A percentile compares a stretch with the other conserved stretches of the same genome.
Conservation (phyloP, 1,140 invertebrate genomes). For the Penaeus japonicus region DNA sequence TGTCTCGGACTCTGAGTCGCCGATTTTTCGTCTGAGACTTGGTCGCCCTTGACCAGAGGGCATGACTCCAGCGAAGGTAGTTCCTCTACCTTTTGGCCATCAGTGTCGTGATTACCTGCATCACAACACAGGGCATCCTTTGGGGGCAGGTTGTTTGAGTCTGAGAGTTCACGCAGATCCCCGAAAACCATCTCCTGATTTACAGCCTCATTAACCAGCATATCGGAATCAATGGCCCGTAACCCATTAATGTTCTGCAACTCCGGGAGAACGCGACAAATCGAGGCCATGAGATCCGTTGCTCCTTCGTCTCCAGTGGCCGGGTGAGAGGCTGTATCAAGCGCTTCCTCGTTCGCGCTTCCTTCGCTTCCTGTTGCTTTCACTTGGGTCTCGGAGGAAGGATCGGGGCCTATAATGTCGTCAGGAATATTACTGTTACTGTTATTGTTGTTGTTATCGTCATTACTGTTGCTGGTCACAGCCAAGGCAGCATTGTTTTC, state of each 20-base stretch:
- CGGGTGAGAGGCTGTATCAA: not conserved
- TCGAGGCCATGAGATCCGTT: slow-evolving; percentile 42
- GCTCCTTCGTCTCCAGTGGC: slow-evolving; percentile 13
- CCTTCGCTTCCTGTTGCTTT: not conserved
- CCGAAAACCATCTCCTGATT: not conserved
- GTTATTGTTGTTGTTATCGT: not conserved
- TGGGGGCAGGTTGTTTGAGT: no score
- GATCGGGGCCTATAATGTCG: not conserved
- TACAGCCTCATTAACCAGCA: not conserved
- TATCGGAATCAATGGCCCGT: not conserved
- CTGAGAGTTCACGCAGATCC: no score
- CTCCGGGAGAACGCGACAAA: slow-evolving; percentile 42
- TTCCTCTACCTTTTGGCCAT: not conserved
- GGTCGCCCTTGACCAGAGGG: no score
- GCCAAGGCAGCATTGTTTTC: not conserved
- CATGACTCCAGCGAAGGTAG: not conserved
- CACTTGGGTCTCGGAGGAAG: not conserved
- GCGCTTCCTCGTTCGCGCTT: not conserved
- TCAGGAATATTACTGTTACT: not conserved
- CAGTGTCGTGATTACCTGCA: not conserved
- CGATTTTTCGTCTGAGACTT: no score
- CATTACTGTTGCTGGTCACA: not conserved
- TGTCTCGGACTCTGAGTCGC: no score
- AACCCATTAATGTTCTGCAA: slow-evolving; percentile 31
- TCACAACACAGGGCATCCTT: not conserved